Conservation (phyloP, 53 echinoderm and acorn worm species). For the Antedon mediterranea region DNA sequence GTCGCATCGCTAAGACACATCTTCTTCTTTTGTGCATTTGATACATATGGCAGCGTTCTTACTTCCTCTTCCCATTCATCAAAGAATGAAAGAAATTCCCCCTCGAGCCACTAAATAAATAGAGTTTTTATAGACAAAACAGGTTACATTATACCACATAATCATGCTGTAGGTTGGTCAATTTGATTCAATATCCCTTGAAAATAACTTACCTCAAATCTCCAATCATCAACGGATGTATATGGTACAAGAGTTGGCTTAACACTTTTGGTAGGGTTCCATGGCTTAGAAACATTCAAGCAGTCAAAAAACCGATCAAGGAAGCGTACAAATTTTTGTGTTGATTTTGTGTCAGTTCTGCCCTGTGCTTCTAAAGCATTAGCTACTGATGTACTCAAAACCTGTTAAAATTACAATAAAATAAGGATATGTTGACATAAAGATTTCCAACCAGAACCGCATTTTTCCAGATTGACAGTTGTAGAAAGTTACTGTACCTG, state of each 20-base stretch:
- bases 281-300: neutral
- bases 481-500: too few species aligned
- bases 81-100: neutral
- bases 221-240: too few species aligned
- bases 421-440: too few species aligned
- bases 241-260: too few species aligned
- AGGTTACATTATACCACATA: too few species aligned
- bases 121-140: neutral
- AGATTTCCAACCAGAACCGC: too few species aligned
- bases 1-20: neutral
- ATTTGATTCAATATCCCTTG: too few species aligned
- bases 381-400: constrained; percentile 13
- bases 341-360: neutral
- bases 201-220: too few species aligned
- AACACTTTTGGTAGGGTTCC: neutral
- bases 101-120: neutral
- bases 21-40: neutral
- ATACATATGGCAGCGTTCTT: neutral
- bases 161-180: too few species aligned
- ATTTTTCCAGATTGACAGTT: too few species aligned
- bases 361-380: constrained; percentile 8
- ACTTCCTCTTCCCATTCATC: neutral
- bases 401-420: constrained; percentile 12
- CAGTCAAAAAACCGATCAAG: neutral
- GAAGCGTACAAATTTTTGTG: constrained; percentile 22